A percentile compares a stretch with the other conserved stretches of the same genome.
phyloP scores from a whole-genome alignment of 2,797 vertebrate genomes.

The Heteromormyrus szaboi region DNA sequence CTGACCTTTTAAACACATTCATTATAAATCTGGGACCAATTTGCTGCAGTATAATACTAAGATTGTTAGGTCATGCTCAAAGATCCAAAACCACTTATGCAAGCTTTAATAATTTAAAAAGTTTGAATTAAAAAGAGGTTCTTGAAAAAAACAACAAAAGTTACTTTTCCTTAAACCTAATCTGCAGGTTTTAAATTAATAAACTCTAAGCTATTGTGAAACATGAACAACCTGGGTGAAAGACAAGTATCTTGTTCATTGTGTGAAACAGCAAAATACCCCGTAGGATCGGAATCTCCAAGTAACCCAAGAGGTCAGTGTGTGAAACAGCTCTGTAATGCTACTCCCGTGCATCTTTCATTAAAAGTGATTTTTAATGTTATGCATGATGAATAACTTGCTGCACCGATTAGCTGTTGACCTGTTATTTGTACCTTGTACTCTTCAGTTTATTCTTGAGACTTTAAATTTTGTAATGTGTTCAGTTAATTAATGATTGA shows the following conservation, averaged over 20 bases:
- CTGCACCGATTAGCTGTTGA: background rate
- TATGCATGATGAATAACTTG: background rate
- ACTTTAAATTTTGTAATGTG: background rate
- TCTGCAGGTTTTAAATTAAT: background rate
- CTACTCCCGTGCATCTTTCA: background rate
- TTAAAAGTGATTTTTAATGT: background rate
- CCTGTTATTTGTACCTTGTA: background rate
- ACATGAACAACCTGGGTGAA: background rate
- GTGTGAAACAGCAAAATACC: background rate
- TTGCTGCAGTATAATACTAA: background rate
- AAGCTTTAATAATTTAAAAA: conserved; percentile 19
- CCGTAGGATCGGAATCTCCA: background rate
- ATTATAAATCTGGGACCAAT: conserved; percentile 12
- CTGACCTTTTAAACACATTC: conserved; percentile 2
- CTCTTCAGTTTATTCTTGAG: background rate
- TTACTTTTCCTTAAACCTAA: background rate
- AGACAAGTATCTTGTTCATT: background rate
- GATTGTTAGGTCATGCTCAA: background rate
- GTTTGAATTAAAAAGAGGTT: background rate
- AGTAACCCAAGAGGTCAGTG: background rate
- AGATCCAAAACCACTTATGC: background rate
- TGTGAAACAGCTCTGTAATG: background rate
- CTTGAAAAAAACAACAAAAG: background rate
- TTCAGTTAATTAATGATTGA: background rate
- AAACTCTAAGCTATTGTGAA: background rate